Evolutionary conservation across 2,888 invertebrate genomes (phyloP), one percentile per base, ranked within the genome.

Genomic region (Papilio elwesi): DNA sequence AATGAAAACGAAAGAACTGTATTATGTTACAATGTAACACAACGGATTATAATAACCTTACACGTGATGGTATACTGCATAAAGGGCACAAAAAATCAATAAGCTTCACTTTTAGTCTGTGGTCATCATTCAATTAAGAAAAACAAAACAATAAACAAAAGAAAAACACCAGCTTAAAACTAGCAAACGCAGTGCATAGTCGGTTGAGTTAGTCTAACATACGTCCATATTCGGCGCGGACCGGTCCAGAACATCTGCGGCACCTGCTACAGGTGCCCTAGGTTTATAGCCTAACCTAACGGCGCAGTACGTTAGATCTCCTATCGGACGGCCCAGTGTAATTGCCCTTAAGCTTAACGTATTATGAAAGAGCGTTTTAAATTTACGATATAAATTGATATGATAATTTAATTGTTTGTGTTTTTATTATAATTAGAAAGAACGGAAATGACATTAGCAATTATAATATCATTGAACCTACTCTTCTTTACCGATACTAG

Each of bases 191-290:
- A 2, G 36, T 49, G 26, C 26, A 26, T 26, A 26, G 4, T 26
- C 26, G 4, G 16, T 10, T 10, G 7, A 71, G 70, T 59, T 68
- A 71, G 69, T 70, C 49, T 71, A 67, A 67, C 13, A 0, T 65
- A 13, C 6, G n/a, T 12, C 79, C 78, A 74, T 78, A 76, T 78
- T 78, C 74, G 78, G 79, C 10, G 15, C 53, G 64, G 76, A 71
- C 77, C 64, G 64, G 70, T 74, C 68, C 67, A 72, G 67, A 36
- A 71, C 74, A 77, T 75, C 77, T 76, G 75, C 76, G 9, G 66
- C 79, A 79, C 75, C 78, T 79, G 79, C 73, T 13, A 74, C 78
- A 79, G 79, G 77, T 78, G 78, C 62, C 55, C 72, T 66, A 68
- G 71, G 62, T 74, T 70, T 71, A 74, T 74, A 55, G 69, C 75